A percentile compares a stretch with the other conserved stretches of the same genome.
Conservation (phyloP, 1,140 invertebrate genomes). For the Lutraria rhynchaena region DNA sequence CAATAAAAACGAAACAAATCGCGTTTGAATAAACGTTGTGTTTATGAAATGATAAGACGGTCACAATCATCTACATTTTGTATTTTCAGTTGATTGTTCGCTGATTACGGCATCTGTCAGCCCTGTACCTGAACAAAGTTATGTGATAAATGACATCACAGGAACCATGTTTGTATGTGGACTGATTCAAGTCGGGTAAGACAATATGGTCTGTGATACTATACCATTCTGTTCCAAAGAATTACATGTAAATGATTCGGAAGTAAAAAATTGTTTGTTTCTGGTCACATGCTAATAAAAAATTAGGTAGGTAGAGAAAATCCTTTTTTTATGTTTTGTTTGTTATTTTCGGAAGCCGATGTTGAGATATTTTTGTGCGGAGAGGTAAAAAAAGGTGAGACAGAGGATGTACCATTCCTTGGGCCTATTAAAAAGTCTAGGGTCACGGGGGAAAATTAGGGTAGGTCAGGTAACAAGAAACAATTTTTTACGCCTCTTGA, state of each 20-base stretch:
- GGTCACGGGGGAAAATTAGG: too few species aligned
- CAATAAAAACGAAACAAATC: too few species aligned
- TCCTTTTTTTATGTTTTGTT: neutral
- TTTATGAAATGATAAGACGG: neutral
- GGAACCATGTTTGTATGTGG: constrained; percentile 49
- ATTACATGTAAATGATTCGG: too few species aligned
- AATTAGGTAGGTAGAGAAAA: constrained; percentile 3
- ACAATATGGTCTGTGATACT: neutral
- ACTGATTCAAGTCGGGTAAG: constrained; percentile 14
- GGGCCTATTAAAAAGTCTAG: too few species aligned
- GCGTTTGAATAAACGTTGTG: too few species aligned
- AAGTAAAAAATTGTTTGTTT: neutral
- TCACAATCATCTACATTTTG: neutral
- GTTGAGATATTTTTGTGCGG: too few species aligned
- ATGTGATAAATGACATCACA: constrained; percentile 21
- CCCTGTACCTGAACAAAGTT: constrained; percentile 21
- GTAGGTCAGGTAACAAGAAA: too few species aligned
- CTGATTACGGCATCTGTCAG: neutral
- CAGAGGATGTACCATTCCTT: too few species aligned
- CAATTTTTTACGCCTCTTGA: too few species aligned
- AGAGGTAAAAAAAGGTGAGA: too few species aligned
- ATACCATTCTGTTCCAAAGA: too few species aligned
- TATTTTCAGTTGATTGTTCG: constrained; percentile 27
- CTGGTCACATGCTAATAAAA: neutral
- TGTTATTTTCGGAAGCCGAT: neutral